These are phyloP conservation scores for Euleptes europaea DNA, from an alignment of 2,113 vertebrate genomes.

Conservation along the genomic window DNA sequence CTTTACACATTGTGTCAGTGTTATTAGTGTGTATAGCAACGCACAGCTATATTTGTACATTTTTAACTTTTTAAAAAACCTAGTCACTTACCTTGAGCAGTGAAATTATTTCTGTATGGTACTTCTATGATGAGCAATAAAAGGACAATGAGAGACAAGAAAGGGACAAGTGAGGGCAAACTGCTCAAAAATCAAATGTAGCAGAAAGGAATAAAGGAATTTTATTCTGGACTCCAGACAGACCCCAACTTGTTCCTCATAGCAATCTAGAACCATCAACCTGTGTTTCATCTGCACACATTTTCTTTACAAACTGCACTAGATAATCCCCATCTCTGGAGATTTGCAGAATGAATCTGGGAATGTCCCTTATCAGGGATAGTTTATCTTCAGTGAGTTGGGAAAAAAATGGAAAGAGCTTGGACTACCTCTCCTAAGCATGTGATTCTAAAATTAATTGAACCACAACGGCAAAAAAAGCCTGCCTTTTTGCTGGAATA, in stretches of 20 bases:
- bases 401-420: neutral
- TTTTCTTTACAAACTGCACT: neutral
- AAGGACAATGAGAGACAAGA: neutral
- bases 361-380: neutral
- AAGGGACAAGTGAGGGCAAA: neutral
- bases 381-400: neutral
- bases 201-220: neutral
- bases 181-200: neutral
- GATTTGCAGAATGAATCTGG: neutral
- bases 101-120: neutral
- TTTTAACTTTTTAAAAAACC: neutral
- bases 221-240: neutral
- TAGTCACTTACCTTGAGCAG: neutral
- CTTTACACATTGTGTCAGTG: neutral
- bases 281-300: neutral
- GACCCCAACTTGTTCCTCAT: neutral
- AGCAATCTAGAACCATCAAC: neutral
- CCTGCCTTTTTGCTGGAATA: neutral
- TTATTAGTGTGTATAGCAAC: neutral
- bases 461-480: neutral
- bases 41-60: neutral
- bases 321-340: neutral
- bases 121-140: neutral
- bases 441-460: neutral
- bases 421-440: neutral